These are phyloP conservation scores for Chloroceryle amazona DNA, from an alignment of 2,797 vertebrate genomes.

Conservation along the genomic window DNA sequence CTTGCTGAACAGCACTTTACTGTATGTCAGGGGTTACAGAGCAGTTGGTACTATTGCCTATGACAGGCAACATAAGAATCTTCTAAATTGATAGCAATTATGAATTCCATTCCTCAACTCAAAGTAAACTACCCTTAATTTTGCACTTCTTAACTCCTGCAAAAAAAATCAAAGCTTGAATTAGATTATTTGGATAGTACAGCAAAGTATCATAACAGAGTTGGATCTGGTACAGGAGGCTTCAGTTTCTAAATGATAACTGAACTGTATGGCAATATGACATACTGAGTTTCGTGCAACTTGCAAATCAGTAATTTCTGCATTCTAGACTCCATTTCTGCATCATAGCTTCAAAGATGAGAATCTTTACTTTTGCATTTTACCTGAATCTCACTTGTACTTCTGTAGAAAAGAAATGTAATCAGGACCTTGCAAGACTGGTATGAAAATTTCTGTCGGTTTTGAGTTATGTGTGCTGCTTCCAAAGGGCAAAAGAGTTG, in stretches of 20 bases:
- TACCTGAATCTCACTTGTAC: neutral
- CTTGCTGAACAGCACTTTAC: neutral
- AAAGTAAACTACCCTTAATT: neutral
- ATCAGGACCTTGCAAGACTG: neutral
- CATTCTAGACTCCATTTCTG: neutral
- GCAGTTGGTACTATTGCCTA: neutral
- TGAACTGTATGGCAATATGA: neutral
- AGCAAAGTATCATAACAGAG: neutral
- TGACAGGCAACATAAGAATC: no score
- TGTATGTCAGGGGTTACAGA: neutral
- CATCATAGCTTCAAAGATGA: neutral
- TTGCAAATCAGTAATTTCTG: neutral
- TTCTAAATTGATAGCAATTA: neutral
- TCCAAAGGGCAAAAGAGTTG: neutral
- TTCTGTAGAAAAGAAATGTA: neutral
- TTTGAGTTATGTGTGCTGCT: neutral
- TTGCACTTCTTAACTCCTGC: neutral
- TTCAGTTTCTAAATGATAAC: neutral
- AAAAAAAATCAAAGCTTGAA: neutral
- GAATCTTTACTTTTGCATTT: neutral
- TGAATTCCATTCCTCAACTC: neutral
- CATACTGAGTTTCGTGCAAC: neutral
- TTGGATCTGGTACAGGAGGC: neutral
- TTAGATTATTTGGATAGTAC: neutral
- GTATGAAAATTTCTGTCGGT: neutral